Percentiles rank a stretch among this genome's conserved stretches.
These are phyloP conservation scores for Lutraria rhynchaena DNA, from an alignment of 1,140 invertebrate genomes.

Conservation along the genomic window DNA sequence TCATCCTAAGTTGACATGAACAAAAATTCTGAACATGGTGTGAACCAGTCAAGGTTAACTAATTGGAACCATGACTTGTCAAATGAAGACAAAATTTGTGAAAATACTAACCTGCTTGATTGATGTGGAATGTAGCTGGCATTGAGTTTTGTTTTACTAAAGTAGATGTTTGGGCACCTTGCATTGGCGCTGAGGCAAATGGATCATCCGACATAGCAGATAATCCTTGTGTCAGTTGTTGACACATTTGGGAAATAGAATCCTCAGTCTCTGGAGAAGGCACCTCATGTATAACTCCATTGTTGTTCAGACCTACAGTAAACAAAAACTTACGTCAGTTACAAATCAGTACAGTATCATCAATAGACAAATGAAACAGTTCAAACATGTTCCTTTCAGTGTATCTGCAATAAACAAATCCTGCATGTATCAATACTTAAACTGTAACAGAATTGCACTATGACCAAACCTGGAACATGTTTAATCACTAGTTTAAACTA, in stretches of 20 bases:
- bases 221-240: constrained; percentile 92
- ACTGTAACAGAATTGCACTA: too few relatives aligned
- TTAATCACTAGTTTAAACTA: too few relatives aligned
- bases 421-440: too few relatives aligned
- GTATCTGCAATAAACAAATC: too few relatives aligned
- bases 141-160: constrained; percentile 68
- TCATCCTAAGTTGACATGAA: neutral
- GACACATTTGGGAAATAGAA: constrained; percentile 93
- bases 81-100: neutral
- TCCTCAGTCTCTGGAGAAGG: constrained; percentile 86
- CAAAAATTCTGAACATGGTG: neutral
- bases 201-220: constrained; percentile 89
- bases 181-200: constrained; percentile 68
- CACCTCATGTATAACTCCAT: constrained; percentile 91
- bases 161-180: constrained; percentile 36
- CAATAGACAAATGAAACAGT: too few relatives aligned
- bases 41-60: neutral
- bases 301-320: constrained; percentile 66
- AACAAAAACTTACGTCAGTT: too few relatives aligned
- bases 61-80: neutral
- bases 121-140: constrained; percentile 68
- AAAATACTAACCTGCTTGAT: constrained; percentile 35
- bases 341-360: too few relatives aligned
- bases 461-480: too few relatives aligned
- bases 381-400: too few relatives aligned